Conservation (phyloP, 1,140 invertebrate genomes). For the Listronotus bonariensis region DNA sequence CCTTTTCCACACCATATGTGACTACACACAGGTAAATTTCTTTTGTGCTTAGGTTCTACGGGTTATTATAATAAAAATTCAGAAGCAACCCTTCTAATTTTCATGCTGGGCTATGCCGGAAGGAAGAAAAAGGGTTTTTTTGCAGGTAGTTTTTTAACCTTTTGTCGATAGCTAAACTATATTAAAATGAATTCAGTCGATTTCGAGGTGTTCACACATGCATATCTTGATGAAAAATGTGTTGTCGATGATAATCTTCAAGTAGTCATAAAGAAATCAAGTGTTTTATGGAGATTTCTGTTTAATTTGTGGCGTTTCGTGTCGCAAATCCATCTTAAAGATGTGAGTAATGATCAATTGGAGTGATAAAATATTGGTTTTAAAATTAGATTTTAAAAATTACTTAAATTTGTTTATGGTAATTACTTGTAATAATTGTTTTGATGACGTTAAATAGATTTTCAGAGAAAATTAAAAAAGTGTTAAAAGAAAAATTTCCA, state of each 20-base stretch:
- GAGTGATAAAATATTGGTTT: too few species aligned
- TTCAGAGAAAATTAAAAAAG: too few species aligned
- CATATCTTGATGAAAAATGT: constrained; percentile 46
- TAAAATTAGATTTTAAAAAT: too few species aligned
- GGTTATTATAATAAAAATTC: constrained; percentile 46
- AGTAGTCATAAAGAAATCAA: not conserved
- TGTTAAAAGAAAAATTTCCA: too few species aligned
- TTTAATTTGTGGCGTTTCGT: too few species aligned
- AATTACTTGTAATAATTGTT: too few species aligned
- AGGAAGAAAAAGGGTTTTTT: constrained; percentile 50
- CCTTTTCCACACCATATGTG: constrained; percentile 37
- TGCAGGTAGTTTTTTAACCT: constrained; percentile 53
- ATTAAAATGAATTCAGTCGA: constrained; percentile 51
- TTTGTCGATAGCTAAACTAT: constrained; percentile 37
- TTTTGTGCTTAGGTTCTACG: constrained; percentile 33
- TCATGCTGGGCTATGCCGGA: constrained; percentile 43
- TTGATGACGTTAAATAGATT: too few species aligned
- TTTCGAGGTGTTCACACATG: constrained; percentile 50
- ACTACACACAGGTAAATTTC: constrained; percentile 48
- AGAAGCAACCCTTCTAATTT: constrained; percentile 50
- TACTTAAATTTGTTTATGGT: too few species aligned
- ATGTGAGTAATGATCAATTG: too few species aligned
- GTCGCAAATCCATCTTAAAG: too few species aligned
- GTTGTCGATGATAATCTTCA: constrained; percentile 19
- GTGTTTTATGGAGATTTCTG: too few species aligned